Conservation (phyloP, 2,113 vertebrate species). For the Amazona guildingii region DNA sequence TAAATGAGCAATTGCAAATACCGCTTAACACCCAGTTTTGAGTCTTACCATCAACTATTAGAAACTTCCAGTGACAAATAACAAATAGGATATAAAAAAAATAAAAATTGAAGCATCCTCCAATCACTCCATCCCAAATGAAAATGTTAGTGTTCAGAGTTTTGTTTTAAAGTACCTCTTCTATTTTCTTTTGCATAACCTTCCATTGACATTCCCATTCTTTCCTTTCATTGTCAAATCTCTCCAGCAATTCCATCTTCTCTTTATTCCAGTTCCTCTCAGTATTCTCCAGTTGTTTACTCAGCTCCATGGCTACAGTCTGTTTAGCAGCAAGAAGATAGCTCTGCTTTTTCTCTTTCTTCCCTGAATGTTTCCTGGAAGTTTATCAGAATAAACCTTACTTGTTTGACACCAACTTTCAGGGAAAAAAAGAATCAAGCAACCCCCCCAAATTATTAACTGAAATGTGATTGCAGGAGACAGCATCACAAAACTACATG, state of each 20-base stretch:
- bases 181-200: constrained; percentile 96
- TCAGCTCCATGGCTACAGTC: constrained; percentile 85
- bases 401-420: constrained; percentile 74
- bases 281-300: constrained; percentile 82
- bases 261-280: constrained; percentile 88
- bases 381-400: constrained; percentile 61
- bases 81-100: background rate
- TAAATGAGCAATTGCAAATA: background rate
- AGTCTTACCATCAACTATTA: background rate
- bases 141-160: background rate
- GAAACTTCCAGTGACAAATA: background rate
- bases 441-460: background rate
- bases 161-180: constrained; percentile 81
- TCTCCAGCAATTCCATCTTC: constrained; percentile 90
- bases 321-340: constrained; percentile 72
- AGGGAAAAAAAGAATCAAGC: background rate
- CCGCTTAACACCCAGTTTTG: background rate
- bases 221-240: constrained; percentile 91
- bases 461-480: background rate
- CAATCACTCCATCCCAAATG: background rate
- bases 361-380: constrained; percentile 70
- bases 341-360: constrained; percentile 77
- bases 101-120: background rate
- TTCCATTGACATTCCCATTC: constrained; percentile 97
- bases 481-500: background rate